phyloP scores from a whole-genome alignment of 2,113 vertebrate species.

The Bagarius yarrelli region DNA sequence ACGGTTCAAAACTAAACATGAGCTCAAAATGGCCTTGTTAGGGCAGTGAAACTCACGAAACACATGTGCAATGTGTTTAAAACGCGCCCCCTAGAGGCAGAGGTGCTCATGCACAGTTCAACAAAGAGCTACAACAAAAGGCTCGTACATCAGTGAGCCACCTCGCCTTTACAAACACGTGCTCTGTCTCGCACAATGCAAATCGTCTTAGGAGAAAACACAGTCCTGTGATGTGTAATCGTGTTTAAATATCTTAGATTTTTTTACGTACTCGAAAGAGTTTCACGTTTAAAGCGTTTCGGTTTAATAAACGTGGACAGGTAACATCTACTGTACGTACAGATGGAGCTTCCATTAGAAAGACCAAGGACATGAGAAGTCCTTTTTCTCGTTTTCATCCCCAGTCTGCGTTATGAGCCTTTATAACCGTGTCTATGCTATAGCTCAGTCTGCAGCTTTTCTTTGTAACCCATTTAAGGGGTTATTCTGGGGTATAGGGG shows the following conservation, averaged over 20 bases:
- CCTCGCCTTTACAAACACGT: constrained; percentile 17
- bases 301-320: constrained; percentile 37
- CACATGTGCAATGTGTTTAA: background rate
- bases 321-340: constrained; percentile 15
- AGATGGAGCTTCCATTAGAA: background rate
- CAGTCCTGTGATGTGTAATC: background rate
- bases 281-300: constrained; percentile 1
- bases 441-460: background rate
- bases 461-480: constrained; percentile 5
- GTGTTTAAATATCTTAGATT: background rate
- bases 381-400: background rate
- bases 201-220: constrained; percentile 7
- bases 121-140: constrained; percentile 51
- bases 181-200: background rate
- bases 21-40: background rate
- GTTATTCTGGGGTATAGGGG: background rate
- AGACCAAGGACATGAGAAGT: background rate
- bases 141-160: constrained; percentile 43
- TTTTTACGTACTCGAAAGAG: background rate
- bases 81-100: constrained; percentile 33
- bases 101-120: background rate
- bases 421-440: background rate
- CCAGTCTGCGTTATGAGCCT: background rate
- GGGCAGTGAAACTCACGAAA: background rate
- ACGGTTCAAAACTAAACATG: background rate